Evolutionary conservation across 2,888 invertebrate genomes (phyloP).

Genomic region (Thalpophila matura): DNA sequence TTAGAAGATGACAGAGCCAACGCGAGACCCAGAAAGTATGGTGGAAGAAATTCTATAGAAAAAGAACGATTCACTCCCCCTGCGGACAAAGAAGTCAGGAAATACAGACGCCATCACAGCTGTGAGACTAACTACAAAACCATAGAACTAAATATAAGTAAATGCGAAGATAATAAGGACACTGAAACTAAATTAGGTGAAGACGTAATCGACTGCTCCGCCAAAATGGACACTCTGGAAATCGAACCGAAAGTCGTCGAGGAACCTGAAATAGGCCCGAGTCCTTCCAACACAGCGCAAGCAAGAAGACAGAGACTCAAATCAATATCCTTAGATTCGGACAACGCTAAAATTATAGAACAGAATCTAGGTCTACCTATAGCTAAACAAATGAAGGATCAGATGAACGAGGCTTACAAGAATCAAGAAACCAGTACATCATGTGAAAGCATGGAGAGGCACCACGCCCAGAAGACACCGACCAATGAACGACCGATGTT

Average conservation of each 20-base stretch:
- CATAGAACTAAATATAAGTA: constrained; percentile 79
- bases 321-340: constrained; percentile 90
- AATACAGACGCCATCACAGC: constrained; percentile 85
- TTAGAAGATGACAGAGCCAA: constrained; percentile 74
- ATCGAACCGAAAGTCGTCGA: constrained; percentile 76
- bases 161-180: constrained; percentile 78
- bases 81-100: constrained; percentile 82
- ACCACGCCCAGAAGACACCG: constrained; percentile 74
- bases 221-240: constrained; percentile 78
- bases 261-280: constrained; percentile 73
- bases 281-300: constrained; percentile 79
- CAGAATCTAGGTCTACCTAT: constrained; percentile 90
- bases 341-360: constrained; percentile 91
- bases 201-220: constrained; percentile 86
- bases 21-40: constrained; percentile 81
- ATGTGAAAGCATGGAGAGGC: constrained; percentile 83
- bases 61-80: constrained; percentile 85
- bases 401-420: constrained; percentile 87
- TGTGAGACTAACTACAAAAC: constrained; percentile 86
- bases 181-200: constrained; percentile 49
- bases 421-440: constrained; percentile 85
- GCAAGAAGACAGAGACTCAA: constrained; percentile 88
- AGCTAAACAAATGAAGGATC: constrained; percentile 89
- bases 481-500: constrained; percentile 80
- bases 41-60: constrained; percentile 85